Evolutionary conservation across 1,140 invertebrate genomes (phyloP).

Genomic region (Drosophila paulistorum): DNA sequence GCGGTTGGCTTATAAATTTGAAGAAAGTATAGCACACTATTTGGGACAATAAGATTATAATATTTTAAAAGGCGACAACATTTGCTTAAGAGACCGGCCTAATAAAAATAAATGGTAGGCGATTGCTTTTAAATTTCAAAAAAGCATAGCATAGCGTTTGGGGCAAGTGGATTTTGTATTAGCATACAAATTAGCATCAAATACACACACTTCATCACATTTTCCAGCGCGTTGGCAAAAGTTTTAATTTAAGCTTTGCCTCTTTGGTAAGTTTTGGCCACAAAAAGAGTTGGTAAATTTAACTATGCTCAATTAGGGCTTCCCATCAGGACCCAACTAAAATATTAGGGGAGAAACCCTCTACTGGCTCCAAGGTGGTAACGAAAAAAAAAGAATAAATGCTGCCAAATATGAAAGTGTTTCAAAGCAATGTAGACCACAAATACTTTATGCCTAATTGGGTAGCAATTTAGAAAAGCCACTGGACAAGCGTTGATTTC

Average conservation of each 20-base stretch:
- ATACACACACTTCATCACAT: background rate
- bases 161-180: background rate
- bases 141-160: too few species aligned
- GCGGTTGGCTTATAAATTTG: too few species aligned
- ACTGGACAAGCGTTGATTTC: constrained; percentile 24
- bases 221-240: background rate
- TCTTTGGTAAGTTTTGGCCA: constrained; percentile 4
- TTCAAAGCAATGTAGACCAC: constrained; percentile 49
- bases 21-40: too few species aligned
- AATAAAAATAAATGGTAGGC: too few species aligned
- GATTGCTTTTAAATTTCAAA: too few species aligned
- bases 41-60: too few species aligned
- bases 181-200: background rate
- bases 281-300: constrained; percentile 50
- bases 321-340: constrained; percentile 30
- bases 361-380: constrained; percentile 6
- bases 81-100: too few species aligned
- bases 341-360: background rate
- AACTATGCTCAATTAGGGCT: constrained; percentile 51
- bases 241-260: background rate
- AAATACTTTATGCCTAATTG: constrained; percentile 57
- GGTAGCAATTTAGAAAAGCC: constrained; percentile 46
- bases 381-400: constrained; percentile 21
- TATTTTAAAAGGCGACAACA: too few species aligned
- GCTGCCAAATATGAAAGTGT: constrained; percentile 41